phyloP scores from a whole-genome alignment of 2,888 invertebrate species.

The Drosophila mimetica region DNA sequence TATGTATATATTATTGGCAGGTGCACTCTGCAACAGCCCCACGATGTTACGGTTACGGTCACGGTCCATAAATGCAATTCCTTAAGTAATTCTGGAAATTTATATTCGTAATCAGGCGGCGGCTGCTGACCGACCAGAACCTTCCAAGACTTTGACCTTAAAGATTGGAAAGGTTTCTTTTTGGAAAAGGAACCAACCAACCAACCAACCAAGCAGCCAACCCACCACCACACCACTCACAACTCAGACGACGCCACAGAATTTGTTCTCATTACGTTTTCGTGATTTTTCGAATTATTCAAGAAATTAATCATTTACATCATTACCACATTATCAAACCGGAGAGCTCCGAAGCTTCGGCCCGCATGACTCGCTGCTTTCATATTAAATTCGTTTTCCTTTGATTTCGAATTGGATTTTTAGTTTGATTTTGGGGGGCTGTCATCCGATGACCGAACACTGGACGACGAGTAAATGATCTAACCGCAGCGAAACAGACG shows the following conservation, averaged over 20 bases:
- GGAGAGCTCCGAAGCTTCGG: conserved; percentile 8
- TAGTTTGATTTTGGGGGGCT: conserved; percentile 23
- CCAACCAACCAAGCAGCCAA: no score
- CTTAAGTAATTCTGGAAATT: conserved; percentile 65
- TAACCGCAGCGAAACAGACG: conserved; percentile 15
- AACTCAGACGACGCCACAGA: conserved; percentile 34
- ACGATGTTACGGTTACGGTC: conserved; percentile 52
- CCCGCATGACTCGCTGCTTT: conserved; percentile 51
- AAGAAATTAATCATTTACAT: conserved; percentile 69
- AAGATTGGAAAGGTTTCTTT: neutral
- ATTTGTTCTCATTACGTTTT: conserved; percentile 57
- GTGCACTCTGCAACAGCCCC: no score
- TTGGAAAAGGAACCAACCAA: neutral
- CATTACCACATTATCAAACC: conserved; percentile 61
- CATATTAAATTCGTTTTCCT: conserved; percentile 29
- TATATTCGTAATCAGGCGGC: conserved; percentile 32
- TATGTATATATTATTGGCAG: conserved; percentile 39
- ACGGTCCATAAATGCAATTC: conserved; percentile 71
- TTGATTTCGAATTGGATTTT: conserved; percentile 12
- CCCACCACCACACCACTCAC: neutral
- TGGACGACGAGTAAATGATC: conserved; percentile 24
- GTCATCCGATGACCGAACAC: conserved; percentile 27
- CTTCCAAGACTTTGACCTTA: neutral
- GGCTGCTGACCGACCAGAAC: no score
- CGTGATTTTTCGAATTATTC: conserved; percentile 48